These are phyloP conservation scores for Araneus ventricosus DNA, from an alignment of 1,140 invertebrate species.

Conservation along the genomic window DNA sequence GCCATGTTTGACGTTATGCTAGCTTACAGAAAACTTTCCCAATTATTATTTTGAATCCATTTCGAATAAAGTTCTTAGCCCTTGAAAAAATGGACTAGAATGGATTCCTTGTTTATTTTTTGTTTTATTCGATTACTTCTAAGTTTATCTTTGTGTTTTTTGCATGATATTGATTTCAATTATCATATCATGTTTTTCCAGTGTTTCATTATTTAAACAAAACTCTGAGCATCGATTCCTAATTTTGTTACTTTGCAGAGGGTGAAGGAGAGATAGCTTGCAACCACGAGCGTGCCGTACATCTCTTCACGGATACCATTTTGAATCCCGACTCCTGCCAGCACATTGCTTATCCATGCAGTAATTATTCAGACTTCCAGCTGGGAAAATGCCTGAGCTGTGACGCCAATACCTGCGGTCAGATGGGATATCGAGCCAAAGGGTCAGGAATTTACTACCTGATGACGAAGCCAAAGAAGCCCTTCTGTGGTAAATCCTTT, in stretches of 20 bases:
- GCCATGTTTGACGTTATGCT: no score
- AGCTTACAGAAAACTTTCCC: no score
- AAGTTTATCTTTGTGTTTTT: no score
- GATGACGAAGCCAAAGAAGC: conserved; percentile 92
- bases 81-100: no score
- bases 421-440: conserved; percentile 89
- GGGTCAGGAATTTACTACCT: conserved; percentile 85
- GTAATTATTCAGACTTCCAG: conserved; percentile 85
- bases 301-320: conserved; percentile 92
- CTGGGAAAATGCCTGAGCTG: conserved; percentile 88
- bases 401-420: conserved; percentile 85
- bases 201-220: no score
- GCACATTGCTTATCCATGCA: conserved; percentile 83
- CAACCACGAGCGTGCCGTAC: conserved; percentile 90
- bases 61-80: no score
- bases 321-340: conserved; percentile 84
- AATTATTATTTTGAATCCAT: no score
- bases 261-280: conserved; percentile 82
- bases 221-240: no score
- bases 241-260: conserved; percentile 4
- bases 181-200: no score
- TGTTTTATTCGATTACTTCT: no score
- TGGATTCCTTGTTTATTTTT: no score
- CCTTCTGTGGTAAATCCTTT: conserved; percentile 87
- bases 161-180: no score